Evolutionary conservation across 1,140 invertebrate genomes (phyloP), one percentile per base, ranked within the genome.

Genomic region (Drosophila kepulauana): DNA sequence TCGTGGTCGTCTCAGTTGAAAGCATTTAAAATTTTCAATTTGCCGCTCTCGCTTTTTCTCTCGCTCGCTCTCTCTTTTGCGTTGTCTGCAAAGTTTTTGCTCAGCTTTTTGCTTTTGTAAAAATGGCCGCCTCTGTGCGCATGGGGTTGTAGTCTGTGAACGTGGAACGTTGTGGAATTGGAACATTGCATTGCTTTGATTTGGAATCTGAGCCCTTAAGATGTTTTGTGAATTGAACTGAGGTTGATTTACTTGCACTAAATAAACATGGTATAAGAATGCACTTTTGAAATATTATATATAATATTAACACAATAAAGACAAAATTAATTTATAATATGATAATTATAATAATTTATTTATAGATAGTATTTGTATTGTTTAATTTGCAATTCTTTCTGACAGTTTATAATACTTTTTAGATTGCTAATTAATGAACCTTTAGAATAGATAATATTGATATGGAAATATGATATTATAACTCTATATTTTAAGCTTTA

Each of bases 21-120:
- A 91, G 78, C 89, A 91, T 82, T 91, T 91, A 91, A 89, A 79
- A 79, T 73, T 91, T 25, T 86, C 78, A 82, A 91, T 89, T 89
- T 90, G 51, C 66, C 43, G 56, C 64, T 64, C 70, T 66, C 46
- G 13, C 58, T 62, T 38, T 61, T 41, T 56, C 77, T 58, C 33
- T 20, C 67, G 15, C 57, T 35, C n/a, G 51, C 63, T 33, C 45
- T 58, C 16, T 16, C 13, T 41, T 41, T 48, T 48, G 13, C 38
- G 13, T 35, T 46, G 85, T 72, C 81, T 89, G 84, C 78, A 89
- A 80, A 88, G 67, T 56, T 72, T 56, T 72, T 63, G 56, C 61
- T 65, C 48, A 56, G 57, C 67, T 67, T 48, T 25, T 52, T 49
- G 54, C 54, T 57, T 80, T 82, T 67, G 78, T 80, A 84, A 91